Conservation (phyloP, 2,888 invertebrate species). For the Diplazon laetatorius region DNA sequence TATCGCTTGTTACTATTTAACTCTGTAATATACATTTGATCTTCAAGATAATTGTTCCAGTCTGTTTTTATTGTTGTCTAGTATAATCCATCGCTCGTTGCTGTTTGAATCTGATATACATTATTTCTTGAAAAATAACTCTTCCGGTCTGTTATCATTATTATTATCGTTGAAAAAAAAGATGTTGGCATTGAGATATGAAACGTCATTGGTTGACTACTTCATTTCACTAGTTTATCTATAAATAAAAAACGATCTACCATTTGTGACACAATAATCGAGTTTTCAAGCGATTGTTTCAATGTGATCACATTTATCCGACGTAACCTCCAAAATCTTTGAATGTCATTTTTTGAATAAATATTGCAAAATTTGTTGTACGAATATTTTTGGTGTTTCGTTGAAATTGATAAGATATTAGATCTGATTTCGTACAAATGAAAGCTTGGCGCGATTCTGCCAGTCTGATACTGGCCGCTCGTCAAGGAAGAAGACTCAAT, state of each 20-base stretch:
- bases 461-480: slow-evolving; percentile 86
- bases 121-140: not conserved
- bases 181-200: not conserved
- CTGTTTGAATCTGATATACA: slow-evolving; percentile 10
- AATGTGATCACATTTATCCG: not conserved
- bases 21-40: slow-evolving; percentile 7
- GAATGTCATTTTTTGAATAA: not conserved
- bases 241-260: slow-evolving; percentile 8
- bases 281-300: not conserved
- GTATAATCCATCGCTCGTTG: no score
- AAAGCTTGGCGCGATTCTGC: slow-evolving; percentile 87
- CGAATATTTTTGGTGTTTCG: not conserved
- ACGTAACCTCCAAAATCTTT: not conserved
- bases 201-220: not conserved
- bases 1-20: not conserved
- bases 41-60: not conserved
- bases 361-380: not conserved
- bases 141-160: not conserved
- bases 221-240: not conserved
- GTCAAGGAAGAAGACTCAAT: slow-evolving; percentile 66
- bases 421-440: slow-evolving; percentile 68
- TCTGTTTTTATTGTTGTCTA: not conserved
- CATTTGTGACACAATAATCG: not conserved
- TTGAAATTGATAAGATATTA: not conserved
- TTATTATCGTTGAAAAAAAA: slow-evolving; percentile 2